phyloP scores from a whole-genome alignment of 2,888 invertebrate genomes.

The Anticlea derivata region DNA sequence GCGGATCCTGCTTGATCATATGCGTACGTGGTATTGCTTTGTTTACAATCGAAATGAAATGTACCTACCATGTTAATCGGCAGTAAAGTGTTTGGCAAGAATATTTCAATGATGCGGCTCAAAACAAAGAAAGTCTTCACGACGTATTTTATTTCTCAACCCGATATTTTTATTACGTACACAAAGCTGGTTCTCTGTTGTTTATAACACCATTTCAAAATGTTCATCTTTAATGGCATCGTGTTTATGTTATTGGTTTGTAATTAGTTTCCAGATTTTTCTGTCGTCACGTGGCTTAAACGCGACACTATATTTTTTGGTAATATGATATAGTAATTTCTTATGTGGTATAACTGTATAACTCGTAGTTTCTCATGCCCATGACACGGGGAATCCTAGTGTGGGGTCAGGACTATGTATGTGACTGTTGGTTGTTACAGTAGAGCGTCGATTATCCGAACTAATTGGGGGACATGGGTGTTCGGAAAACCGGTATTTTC shows the following conservation, averaged over 20 bases:
- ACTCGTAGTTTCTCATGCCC: too few species aligned
- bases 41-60: slow-evolving; percentile 50
- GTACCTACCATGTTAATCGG: slow-evolving; percentile 45
- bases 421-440: too few species aligned
- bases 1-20: slow-evolving; percentile 68
- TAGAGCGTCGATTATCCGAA: too few species aligned
- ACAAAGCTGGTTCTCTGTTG: slow-evolving; percentile 13
- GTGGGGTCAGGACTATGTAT: too few species aligned
- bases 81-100: slow-evolving; percentile 51
- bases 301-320: background rate
- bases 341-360: too few species aligned
- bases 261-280: slow-evolving; percentile 15
- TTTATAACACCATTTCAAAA: slow-evolving; percentile 23
- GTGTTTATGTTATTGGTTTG: slow-evolving; percentile 20
- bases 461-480: too few species aligned
- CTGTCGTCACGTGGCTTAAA: slow-evolving; percentile 1
- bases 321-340: too few species aligned
- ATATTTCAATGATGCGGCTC: slow-evolving; percentile 40
- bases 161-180: slow-evolving; percentile 19
- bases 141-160: slow-evolving; percentile 25
- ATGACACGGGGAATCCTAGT: too few species aligned
- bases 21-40: slow-evolving; percentile 54
- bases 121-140: slow-evolving; percentile 30
- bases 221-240: slow-evolving; percentile 18
- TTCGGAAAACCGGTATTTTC: too few species aligned